These are phyloP conservation scores for Plestiodon gilberti DNA, from an alignment of 2,113 vertebrate genomes.

Conservation along the genomic window DNA sequence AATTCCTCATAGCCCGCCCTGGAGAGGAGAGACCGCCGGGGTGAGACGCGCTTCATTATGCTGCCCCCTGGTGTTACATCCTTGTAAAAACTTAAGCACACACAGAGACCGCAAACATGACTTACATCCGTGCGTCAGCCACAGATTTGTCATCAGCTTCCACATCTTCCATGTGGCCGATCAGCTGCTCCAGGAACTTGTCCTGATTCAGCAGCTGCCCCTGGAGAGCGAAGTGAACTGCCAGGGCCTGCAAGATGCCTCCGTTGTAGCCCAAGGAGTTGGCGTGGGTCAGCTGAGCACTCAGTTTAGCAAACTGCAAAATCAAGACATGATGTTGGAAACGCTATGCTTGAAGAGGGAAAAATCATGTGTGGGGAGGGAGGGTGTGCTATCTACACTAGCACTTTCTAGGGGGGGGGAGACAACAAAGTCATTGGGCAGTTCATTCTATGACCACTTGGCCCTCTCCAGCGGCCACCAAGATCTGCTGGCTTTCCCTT, in stretches of 20 bases:
- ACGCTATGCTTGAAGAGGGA: background rate
- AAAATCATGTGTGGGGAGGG: background rate
- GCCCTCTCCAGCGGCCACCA: background rate
- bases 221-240: constrained; percentile 91
- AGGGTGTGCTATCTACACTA: background rate
- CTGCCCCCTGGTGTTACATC: background rate
- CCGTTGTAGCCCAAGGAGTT: constrained; percentile 97
- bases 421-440: background rate
- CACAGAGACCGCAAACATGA: constrained; percentile 4
- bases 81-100: too few relatives aligned
- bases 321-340: background rate
- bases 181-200: constrained; percentile 87
- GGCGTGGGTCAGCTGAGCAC: constrained; percentile 92
- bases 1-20: constrained; percentile 93
- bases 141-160: constrained; percentile 85
- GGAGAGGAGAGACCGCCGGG: constrained; percentile 30
- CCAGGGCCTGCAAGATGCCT: constrained; percentile 92
- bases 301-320: constrained; percentile 85
- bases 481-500: background rate
- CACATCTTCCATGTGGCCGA: constrained; percentile 92
- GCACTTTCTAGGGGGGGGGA: background rate
- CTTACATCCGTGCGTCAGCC: constrained; percentile 90
- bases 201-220: constrained; percentile 84
- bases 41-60: background rate
- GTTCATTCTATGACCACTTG: background rate